Evolutionary conservation across 2,797 vertebrate species (phyloP), one percentile per base, ranked within the genome.

Genomic region (Gallirallus australis): DNA sequence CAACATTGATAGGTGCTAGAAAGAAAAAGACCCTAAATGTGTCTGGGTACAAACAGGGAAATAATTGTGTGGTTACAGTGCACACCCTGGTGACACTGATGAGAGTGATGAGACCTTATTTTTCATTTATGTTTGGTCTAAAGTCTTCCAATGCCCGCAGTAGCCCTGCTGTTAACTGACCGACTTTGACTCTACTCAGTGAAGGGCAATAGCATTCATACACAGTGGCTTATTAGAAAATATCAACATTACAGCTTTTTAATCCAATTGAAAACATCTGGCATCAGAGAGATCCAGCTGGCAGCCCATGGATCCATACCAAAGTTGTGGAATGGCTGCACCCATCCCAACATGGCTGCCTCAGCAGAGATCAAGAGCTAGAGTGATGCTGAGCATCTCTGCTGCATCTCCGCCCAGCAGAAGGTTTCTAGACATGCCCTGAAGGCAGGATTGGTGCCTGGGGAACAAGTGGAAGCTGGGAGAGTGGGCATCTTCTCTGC

Each of bases 251-350:
- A 76, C 80, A 66, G 80, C 33, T 94, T 91, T 94, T 94, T 65
- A 94, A 93, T 95, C 82, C 93, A 95, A 88, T 94, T 95, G 91
- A 93, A 96, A 96, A 88, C 85, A 91, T 94, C 87, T 94, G 88
- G 92, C 75, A 79, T 48, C 33, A 66, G 63, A 60, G 77, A 52
- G 78, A 79, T 94, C 91, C 91, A 94, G 94, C 96, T 94, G 94
- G 95, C 92, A 94, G 93, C 60, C 92, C 75, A 40, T 11, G 12
- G 75, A 76, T 83, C 81, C 78, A 48, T 84, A 93, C 78, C 57
- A 69, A 86, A 84, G 37, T 56, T 79, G 71, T 56, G 39, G 80
- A 88, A 93, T 71, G 45, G 75, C 75, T 89, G 73, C 7, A 9
- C 69, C 48, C 85, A 68, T 71, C 42, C 63, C 71, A 71, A 31